Evolutionary conservation across 2,888 invertebrate genomes (phyloP).

Genomic region (Pristionchus entomophagus): DNA sequence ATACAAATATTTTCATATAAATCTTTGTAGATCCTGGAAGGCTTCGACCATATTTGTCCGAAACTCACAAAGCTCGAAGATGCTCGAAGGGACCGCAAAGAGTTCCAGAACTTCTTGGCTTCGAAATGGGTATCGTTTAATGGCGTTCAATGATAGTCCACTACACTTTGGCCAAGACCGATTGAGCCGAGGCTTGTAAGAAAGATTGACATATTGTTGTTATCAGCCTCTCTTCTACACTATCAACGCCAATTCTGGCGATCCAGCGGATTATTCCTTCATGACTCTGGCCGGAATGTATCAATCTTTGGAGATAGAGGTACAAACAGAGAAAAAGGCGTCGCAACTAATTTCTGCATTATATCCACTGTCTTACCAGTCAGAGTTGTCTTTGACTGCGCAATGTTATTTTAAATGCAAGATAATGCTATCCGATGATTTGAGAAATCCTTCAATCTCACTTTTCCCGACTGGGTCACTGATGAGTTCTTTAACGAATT

Average conservation of each 20-base stretch:
- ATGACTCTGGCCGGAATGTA: neutral
- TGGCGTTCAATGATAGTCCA: too few species aligned
- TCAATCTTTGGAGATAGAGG: neutral
- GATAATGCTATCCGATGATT: neutral
- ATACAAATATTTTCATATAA: too few species aligned
- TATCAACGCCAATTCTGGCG: neutral
- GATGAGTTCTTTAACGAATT: neutral
- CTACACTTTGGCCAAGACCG: too few species aligned
- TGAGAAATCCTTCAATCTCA: neutral
- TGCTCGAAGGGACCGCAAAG: neutral
- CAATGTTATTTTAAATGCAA: neutral
- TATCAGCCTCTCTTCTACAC: neutral
- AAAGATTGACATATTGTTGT: neutral
- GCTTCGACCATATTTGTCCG: neutral
- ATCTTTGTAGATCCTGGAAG: neutral
- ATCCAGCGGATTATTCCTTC: neutral
- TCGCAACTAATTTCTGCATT: neutral
- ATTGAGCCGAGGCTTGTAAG: too few species aligned
- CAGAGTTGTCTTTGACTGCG: too few species aligned
- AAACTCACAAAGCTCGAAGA: neutral
- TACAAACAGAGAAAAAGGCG: neutral
- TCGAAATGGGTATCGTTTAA: slow-evolving; percentile 35
- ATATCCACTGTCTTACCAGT: too few species aligned
- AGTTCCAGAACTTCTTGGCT: slow-evolving; percentile 33
- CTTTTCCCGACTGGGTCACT: neutral